A percentile compares a stretch with the other conserved stretches of the same genome.
Conservation (phyloP, 2,797 vertebrate species). For the Coendou prehensilis region DNA sequence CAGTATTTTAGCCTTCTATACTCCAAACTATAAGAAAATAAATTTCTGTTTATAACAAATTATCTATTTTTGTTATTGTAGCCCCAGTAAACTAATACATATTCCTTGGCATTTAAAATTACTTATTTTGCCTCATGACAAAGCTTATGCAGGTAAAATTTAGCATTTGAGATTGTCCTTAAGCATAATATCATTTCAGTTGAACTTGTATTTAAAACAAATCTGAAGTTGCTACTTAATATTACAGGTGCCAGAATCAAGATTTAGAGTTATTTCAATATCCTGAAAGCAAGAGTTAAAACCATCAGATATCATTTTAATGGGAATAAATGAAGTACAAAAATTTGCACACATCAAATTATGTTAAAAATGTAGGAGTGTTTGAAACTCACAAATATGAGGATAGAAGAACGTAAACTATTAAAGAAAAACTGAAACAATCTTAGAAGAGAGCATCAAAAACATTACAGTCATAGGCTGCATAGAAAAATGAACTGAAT, state of each 20-base stretch:
- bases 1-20: background rate
- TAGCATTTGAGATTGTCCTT: background rate
- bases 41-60: background rate
- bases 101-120: background rate
- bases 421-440: background rate
- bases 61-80: background rate
- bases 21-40: background rate
- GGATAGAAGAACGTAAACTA: background rate
- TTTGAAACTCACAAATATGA: background rate
- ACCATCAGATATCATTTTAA: constrained; percentile 22
- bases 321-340: constrained; percentile 15
- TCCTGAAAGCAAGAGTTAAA: background rate
- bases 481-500: background rate
- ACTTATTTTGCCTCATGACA: background rate
- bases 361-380: background rate
- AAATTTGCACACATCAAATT: constrained; percentile 31
- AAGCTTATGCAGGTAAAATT: background rate
- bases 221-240: constrained; percentile 45
- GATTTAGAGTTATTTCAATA: constrained; percentile 23
- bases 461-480: background rate
- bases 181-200: background rate
- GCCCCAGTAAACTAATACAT: background rate
- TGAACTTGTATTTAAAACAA: background rate
- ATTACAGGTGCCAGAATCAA: background rate
- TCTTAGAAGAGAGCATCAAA: background rate